Base-by-base conservation (phyloP, 2,113 vertebrate genomes). In the Dromaius novaehollandiae region DNA sequence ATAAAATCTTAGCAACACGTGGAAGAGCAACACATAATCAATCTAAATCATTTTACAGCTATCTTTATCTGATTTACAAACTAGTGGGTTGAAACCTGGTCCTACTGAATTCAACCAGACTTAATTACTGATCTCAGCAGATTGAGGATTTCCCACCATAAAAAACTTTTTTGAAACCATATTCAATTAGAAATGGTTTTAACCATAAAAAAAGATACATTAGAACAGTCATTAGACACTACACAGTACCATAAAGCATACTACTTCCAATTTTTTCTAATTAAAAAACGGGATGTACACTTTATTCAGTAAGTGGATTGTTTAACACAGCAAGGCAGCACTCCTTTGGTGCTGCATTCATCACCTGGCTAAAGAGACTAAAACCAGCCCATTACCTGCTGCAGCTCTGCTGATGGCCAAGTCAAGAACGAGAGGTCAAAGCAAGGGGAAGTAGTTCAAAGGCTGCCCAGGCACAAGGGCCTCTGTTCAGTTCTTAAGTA, bases 391-490 rank as follows among this genome's bases (percentile, higher is more conserved):
- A 6, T 40, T 28, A 22, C 48, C 58, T 73, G 18, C 44, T 74
- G 58, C 68, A 94, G 16, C 21, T 16, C 9, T 0, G 15, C 34
- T 14, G 69, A 65, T 1, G 12, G 34, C 48, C 44, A 61, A 74
- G 60, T 30, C 71, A 16, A 58, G 60, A 66, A 81, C 0, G 0
- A 90, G 71, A 93, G 25, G 22, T 50, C 34, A 50, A 55, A 65
- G 66, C 50, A 69, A 89, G 44, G 16, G 24, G 18, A 61, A 77
- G 38, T 6, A 3, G 63, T 21, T 77, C 69, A 73, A 93, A 46
- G 10, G 30, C 26, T 51, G 30, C 20, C 0, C 0, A 70, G 34
- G 53, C 26, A 58, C 0, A 3, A 30, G 32, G 50, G 26, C 40
- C 36, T 82, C 63, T 30, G 24, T 21, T 6, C 1, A 63, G 11